Conservation (phyloP, 1,140 invertebrate genomes). For the Sinonovacula constricta region DNA sequence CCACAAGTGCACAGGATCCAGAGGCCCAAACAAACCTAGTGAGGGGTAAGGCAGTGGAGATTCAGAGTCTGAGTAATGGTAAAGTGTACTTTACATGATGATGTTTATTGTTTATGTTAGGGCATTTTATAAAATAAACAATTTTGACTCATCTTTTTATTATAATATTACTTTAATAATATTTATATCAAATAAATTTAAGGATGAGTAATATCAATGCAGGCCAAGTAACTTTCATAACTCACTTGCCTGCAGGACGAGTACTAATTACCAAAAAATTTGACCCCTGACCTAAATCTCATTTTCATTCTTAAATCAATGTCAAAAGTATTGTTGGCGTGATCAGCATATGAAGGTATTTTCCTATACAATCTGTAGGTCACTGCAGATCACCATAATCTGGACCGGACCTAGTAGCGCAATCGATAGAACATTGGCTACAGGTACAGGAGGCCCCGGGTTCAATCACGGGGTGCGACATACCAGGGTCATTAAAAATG, state of each 20-base stretch:
- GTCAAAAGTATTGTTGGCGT: no score
- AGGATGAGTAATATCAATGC: not conserved
- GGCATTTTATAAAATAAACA: not conserved
- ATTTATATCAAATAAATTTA: not conserved
- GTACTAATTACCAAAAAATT: not conserved
- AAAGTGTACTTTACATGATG: not conserved
- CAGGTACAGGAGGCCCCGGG: no score
- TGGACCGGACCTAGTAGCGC: no score
- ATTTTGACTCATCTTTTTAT: not conserved
- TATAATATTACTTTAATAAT: not conserved
- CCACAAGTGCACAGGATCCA: not conserved
- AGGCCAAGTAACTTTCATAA: not conserved
- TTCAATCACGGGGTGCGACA: no score
- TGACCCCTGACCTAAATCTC: not conserved
- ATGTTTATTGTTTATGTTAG: not conserved
- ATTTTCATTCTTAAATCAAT: no score
- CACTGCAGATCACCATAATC: no score
- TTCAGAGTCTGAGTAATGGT: not conserved
- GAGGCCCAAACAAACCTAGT: not conserved
- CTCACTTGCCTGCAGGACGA: not conserved
- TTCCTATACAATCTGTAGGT: no score
- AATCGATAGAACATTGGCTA: no score
- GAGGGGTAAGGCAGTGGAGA: not conserved
- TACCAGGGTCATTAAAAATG: no score
- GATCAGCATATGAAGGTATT: no score